phyloP scores from a whole-genome alignment of 2,113 vertebrate species.

The Heliornis fulica region DNA sequence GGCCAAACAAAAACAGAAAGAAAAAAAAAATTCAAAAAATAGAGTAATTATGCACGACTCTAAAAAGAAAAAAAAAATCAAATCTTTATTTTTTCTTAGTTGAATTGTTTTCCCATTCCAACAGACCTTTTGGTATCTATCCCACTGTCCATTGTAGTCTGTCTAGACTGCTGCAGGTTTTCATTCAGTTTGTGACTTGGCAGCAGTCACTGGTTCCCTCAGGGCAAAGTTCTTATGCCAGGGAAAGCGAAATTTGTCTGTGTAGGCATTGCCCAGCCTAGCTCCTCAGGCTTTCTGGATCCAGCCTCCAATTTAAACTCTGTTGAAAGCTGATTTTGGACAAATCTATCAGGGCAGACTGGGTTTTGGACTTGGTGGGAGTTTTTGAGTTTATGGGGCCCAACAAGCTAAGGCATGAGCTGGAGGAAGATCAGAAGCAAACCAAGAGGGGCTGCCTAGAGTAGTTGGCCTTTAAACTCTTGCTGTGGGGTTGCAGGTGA shows the following conservation, averaged over 20 bases:
- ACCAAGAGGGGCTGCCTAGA: neutral
- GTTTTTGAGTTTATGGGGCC: neutral
- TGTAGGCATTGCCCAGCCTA: neutral
- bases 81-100: slow-evolving; percentile 33
- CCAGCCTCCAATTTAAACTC: slow-evolving; percentile 5
- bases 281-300: slow-evolving; percentile 44
- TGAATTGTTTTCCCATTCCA: slow-evolving; percentile 53
- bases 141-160: slow-evolving; percentile 77
- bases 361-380: slow-evolving; percentile 6
- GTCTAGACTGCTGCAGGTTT: slow-evolving; percentile 61
- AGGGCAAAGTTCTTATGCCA: slow-evolving; percentile 46
- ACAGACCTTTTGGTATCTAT: slow-evolving; percentile 75
- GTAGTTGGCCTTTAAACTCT: neutral
- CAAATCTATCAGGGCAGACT: slow-evolving; percentile 18
- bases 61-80: neutral
- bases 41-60: slow-evolving; percentile 53
- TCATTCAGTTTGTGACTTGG: slow-evolving; percentile 29
- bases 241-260: slow-evolving; percentile 23
- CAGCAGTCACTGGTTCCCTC: slow-evolving; percentile 47
- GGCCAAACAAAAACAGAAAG: slow-evolving; percentile 80
- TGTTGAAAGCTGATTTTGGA: slow-evolving; percentile 18
- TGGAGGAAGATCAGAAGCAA: neutral
- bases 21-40: neutral
- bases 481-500: neutral
- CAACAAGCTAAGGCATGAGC: neutral